Evolutionary conservation across 1,140 invertebrate genomes (phyloP), one percentile per base, ranked within the genome.

Genomic region (Atta cephalotes): DNA sequence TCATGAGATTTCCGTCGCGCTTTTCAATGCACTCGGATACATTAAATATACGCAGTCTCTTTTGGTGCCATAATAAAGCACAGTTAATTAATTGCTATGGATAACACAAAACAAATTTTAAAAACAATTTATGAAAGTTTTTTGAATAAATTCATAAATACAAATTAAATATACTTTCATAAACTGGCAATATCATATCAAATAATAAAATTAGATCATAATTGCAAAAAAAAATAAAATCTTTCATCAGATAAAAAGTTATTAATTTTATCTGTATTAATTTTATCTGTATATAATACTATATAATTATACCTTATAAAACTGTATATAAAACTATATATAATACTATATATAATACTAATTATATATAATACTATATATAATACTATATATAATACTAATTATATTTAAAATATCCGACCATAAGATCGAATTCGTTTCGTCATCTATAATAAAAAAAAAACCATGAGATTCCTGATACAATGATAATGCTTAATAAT

Each of bases 1-100:
- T 71, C 80, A 76, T 18, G 80, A 84, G 70, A 84, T 84, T 84
- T 84, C 58, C 39, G 53, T 60, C 39, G 68, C 6, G 53, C 35
- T 58, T 82, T 82, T 74, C 25, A 74, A 60, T 74, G 68, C 66
- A 58, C 25, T 60, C 16, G 68, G 35, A 25, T 35, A 56, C 68
- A 74, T 74, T 62, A 53, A 82, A 82, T 82, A 82, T 72, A 72
- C 58, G 56, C 45, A 25, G 2, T 14, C 68, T 45, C 58, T 82
- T 51, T 60, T 53, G 3, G 1, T 12, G 53, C 35, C 25, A 60
- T 60, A 49, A 12, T 45, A 60, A 60, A 74, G 7, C 25, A n/a
- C 31, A 56, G 58, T 35, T 60, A 71, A 81, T 81, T 81, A 45
- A 58, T 62, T 28, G 18, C 25, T n/a, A 49, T 5, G 18, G 6